These are phyloP conservation scores for Cephalotes varians DNA, from an alignment of 2,888 invertebrate species.

Conservation along the genomic window DNA sequence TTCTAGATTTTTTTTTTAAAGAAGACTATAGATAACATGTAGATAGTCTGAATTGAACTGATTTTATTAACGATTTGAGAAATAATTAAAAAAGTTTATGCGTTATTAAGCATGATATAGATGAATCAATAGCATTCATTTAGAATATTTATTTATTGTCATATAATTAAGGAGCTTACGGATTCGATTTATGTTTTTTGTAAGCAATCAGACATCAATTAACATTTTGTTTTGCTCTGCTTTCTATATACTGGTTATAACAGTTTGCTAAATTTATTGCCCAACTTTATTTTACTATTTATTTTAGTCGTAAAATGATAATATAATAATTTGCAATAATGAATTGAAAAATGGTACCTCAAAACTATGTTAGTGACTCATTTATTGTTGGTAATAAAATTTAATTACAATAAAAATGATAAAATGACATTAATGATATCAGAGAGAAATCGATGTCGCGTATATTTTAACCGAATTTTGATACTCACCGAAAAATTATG, in stretches of 20 bases:
- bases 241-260: background rate
- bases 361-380: background rate
- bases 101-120: background rate
- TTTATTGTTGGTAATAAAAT: background rate
- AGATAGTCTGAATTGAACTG: background rate
- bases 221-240: background rate
- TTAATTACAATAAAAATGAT: background rate
- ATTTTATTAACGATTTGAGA: background rate
- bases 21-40: background rate
- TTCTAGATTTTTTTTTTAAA: background rate
- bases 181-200: background rate
- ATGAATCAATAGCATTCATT: background rate
- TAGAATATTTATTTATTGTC: background rate
- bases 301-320: background rate
- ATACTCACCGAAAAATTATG: too few relatives aligned
- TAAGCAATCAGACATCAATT: background rate
- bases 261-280: background rate
- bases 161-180: constrained; percentile 14
- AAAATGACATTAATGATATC: background rate
- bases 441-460: too few relatives aligned
- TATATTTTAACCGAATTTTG: too few relatives aligned
- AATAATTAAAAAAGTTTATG: background rate
- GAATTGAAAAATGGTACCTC: background rate
- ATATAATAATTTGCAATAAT: background rate
- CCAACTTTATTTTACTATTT: background rate